Evolutionary conservation across 2,888 invertebrate species (phyloP), one percentile per base, ranked within the genome.

Genomic region (Ceratothoa steindachneri): DNA sequence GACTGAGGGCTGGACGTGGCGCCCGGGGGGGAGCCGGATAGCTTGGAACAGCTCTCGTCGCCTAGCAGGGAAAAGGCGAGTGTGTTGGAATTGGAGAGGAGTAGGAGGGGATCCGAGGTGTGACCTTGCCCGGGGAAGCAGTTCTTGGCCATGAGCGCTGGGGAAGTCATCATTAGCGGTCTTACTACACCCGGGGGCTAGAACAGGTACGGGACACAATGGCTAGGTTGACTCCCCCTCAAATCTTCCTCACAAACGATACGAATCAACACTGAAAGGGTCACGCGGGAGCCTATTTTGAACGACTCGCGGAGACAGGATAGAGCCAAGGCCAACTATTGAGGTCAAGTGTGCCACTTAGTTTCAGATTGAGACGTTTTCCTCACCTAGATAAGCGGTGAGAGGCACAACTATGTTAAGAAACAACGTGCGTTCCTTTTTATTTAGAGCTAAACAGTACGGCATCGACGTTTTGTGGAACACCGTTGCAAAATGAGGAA

Each of bases 21-120:
- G 30, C 70, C 55, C 2, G 76, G 73, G 15, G 76, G 73, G n/a
- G 76, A 76, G 67, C 73, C 70, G 60, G 76, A 76, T 29, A 76
- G 70, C 60, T 76, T 73, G 51, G 76, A 76, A 67, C 76, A 76
- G 51, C 76, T 76, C 64, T 76, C 76, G 67, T 76, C 76, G 29
- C 70, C 72, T 69, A 76, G 69, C 52, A 70, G 67, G 24, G 73
- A 67, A 2, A 29, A 22, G n/a, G 30, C 15, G 28, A 76, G 67
- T 67, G 69, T 69, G 67, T 60, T 60, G 2, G 60, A 24, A 24
- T 60, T 60, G 24, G 60, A 60, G 60, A 60, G 60, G 22, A 60
- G 19, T 12, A 60, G 60, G 3, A 60, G 60, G n/a, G 60, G 60
- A 24, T 60, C 60, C 60, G 60, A 60, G 22, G 22, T 24, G 27